These are phyloP conservation scores for Drosophila subquinaria DNA, from an alignment of 2,888 invertebrate species.

Conservation along the genomic window DNA sequence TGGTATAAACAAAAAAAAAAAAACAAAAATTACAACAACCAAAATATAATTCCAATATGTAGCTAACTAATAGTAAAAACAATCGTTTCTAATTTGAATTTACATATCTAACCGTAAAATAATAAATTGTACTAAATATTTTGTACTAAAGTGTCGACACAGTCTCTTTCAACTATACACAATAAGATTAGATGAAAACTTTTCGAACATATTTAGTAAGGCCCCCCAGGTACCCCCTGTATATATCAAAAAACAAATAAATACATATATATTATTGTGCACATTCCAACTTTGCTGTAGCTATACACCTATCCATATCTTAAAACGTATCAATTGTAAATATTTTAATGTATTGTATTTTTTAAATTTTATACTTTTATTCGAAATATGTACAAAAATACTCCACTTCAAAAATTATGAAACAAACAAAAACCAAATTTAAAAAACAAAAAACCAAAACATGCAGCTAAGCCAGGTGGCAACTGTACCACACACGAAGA, in stretches of 20 bases:
- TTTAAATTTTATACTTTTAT: slow-evolving; percentile 79
- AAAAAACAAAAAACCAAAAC: slow-evolving; percentile 48
- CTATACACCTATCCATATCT: slow-evolving; percentile 58
- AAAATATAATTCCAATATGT: slow-evolving; percentile 65
- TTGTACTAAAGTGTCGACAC: slow-evolving; percentile 40
- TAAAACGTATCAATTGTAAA: slow-evolving; percentile 71
- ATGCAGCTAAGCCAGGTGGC: slow-evolving; percentile 78
- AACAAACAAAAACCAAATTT: slow-evolving; percentile 34
- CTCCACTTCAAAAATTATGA: slow-evolving; percentile 63
- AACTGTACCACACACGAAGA: slow-evolving; percentile 85
- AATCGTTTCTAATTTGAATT: slow-evolving; percentile 71
- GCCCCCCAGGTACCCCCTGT: slow-evolving; percentile 60
- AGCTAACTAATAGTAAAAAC: slow-evolving; percentile 79
- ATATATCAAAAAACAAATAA: slow-evolving; percentile 46
- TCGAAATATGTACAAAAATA: slow-evolving; percentile 78
- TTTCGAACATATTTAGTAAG: slow-evolving; percentile 39
- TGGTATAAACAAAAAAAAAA: slow-evolving; percentile 63
- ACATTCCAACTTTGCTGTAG: slow-evolving; percentile 61
- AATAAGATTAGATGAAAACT: slow-evolving; percentile 47
- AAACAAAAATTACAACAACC: slow-evolving; percentile 34
- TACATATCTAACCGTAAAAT: slow-evolving; percentile 69
- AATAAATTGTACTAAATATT: slow-evolving; percentile 63
- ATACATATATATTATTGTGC: slow-evolving; percentile 47
- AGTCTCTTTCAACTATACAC: slow-evolving; percentile 30
- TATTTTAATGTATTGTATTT: slow-evolving; percentile 79